Base-by-base conservation (phyloP, 2,797 vertebrate species). In the Molossus molossus region DNA sequence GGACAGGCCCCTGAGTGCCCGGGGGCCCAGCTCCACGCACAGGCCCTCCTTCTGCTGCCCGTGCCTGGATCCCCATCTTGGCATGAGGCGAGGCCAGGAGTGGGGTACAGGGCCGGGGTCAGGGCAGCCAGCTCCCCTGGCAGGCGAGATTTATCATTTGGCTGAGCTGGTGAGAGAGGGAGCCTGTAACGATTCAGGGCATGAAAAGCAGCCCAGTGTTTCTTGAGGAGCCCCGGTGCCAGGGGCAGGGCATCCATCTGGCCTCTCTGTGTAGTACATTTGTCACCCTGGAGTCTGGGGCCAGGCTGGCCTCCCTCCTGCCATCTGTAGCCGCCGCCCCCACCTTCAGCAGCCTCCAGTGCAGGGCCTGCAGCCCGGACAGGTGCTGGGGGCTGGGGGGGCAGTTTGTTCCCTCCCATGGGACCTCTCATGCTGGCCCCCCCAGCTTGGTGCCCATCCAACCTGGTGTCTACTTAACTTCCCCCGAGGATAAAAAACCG, bases 81-180 rank as follows among this genome's bases (percentile, higher is more conserved):
- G 97, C 96, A 91, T 50, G 88, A 90, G 53, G 65, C 3, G 0
- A 95, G 87, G 81, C 95, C 90, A 37, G 79, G 91, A 84, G n/a
- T 0, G 50, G 33, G 67, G 91, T 86, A 82, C 86, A 45, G 95
- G 96, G 95, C 94, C 12, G 53, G 94, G 96, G 95, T 95, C 96
- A 95, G 95, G 91, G 92, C 75, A 70, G 95, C 96, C 94, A 77
- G 83, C 76, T 94, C 53, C 92, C 92, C 95, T 94, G 96, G 96
- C 95, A 97, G 95, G 55, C 83, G 60, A 95, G 97, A 98, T 97
- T 97, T 97, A 97, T 96, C 97, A 90, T 95, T 96, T 97, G 97
- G 97, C 97, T 87, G 91, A 60, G 83, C 40, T 17, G 64, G 82
- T 64, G 33, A 93, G 58, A 95, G 97, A 91, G 25, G 13, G 94